Evolutionary conservation across 2,888 invertebrate species (phyloP), one percentile per base, ranked within the genome.

Genomic region (Plebejus anna): DNA sequence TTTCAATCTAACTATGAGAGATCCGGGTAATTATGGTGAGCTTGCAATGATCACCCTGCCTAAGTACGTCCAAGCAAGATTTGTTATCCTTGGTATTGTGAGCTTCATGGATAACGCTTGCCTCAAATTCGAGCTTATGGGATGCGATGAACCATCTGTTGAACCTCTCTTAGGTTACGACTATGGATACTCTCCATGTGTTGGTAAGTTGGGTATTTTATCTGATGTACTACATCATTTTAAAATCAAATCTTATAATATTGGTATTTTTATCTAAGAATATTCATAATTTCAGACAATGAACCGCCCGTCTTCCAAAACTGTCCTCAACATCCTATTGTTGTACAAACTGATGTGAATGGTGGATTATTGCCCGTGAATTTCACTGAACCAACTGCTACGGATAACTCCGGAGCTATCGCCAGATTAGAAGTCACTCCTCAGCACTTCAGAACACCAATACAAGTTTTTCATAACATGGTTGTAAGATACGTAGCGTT

Each of bases 101-200:
- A 98, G 98, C 86, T 99, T 98, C 85, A 98, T 98, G 96, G 98
- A 98, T 82, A 98, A 98, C 84, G 98, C 98, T 76, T 99, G 99
- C 86, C 94, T 99, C 83, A 98, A 98, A 87, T 99, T 99, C 85
- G 99, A 99, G 90, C 89, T 99, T 75, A 98, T 98, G 97, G 99
- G 99, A 57, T 99, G 99, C 87, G 98, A 98, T 85, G 98, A 98
- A 83, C 97, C 98, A 0, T 95, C 95, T 75, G 91, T 94, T 42
- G 97, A 98, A 82, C 97, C 98, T 3, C 89, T 98, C n/a, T 91
- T 98, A 61, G 98, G 98, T 77, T 98, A 98, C 85, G 98, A 98
- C 87, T 97, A 98, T 82, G 98, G 98, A 79, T 98, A 97, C 88
- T 98, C 98, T 0, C 97, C 98, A 0, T 98, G 98, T 89, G 98